A percentile compares a stretch with the other conserved stretches of the same genome.
Conservation (phyloP, 2,113 vertebrate species). For the Myrmophylax atrothorax region DNA sequence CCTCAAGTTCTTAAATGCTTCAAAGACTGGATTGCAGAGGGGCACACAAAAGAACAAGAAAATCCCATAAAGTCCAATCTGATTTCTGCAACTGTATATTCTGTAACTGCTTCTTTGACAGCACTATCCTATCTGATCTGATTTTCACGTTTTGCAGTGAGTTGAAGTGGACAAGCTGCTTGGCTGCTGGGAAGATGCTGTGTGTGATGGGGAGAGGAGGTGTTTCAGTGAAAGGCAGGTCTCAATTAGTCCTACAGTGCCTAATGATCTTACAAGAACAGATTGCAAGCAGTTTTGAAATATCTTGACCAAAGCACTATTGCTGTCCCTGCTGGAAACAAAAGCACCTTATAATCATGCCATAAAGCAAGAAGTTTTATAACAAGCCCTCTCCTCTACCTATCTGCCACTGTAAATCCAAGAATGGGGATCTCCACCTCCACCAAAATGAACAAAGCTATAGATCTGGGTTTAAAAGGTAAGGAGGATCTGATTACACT, state of each 20-base stretch:
- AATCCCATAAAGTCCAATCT: not conserved
- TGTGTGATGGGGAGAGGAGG: not conserved
- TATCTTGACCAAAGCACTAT: not conserved
- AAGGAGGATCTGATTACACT: slow-evolving; percentile 39
- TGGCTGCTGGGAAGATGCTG: not conserved
- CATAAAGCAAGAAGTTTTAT: not conserved
- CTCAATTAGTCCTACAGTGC: not conserved
- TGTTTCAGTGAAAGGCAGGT: not conserved
- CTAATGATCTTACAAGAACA: not conserved
- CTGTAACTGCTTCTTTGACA: not conserved
- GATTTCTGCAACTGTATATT: not conserved
- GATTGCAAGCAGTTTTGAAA: slow-evolving; percentile 26
- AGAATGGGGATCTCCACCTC: not conserved
- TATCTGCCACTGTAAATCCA: not conserved
- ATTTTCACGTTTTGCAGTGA: not conserved
- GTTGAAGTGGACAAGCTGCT: not conserved
- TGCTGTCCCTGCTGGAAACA: slow-evolving; percentile 35
- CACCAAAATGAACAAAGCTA: slow-evolving; percentile 26
- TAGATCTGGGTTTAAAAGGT: slow-evolving; percentile 40
- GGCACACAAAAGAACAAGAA: not conserved
- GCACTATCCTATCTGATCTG: not conserved
- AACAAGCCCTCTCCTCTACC: not conserved
- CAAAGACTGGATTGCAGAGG: not conserved
- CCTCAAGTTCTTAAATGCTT: not conserved
- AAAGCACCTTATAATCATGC: slow-evolving; percentile 22